A percentile compares a stretch with the other conserved stretches of the same genome.
These are phyloP conservation scores for Pheosia gnoma DNA, from an alignment of 2,888 invertebrate species.

Conservation along the genomic window DNA sequence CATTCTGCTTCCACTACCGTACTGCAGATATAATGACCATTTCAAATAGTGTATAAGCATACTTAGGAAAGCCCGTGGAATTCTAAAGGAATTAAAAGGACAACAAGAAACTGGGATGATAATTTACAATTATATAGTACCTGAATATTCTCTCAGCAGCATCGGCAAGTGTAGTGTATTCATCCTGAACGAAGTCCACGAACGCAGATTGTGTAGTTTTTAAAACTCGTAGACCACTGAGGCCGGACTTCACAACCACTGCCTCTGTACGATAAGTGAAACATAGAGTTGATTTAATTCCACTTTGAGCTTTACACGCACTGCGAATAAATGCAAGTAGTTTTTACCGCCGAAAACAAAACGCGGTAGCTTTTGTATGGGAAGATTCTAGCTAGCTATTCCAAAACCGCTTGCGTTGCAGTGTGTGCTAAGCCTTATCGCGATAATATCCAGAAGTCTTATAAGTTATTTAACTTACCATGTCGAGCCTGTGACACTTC, in stretches of 20 bases:
- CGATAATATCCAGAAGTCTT: background rate
- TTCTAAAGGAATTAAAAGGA: background rate
- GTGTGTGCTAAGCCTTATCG: too few species aligned
- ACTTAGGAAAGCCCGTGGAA: background rate
- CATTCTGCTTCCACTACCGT: conserved; percentile 90
- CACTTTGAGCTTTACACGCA: too few species aligned
- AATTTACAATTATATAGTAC: conserved; percentile 29
- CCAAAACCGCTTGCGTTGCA: too few species aligned
- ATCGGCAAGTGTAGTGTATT: conserved; percentile 90
- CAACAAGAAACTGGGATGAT: too few species aligned
- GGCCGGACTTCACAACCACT: conserved; percentile 86
- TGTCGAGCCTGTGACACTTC: conserved; percentile 87
- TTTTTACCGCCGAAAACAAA: too few species aligned
- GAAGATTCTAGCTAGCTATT: too few species aligned
- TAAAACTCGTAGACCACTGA: conserved; percentile 88
- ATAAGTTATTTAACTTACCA: conserved; percentile 78
- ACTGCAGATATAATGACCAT: conserved; percentile 63
- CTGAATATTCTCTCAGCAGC: conserved; percentile 89
- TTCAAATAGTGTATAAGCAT: background rate
- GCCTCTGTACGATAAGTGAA: conserved; percentile 61
- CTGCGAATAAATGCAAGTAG: too few species aligned
- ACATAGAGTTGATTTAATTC: background rate
- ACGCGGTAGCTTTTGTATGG: too few species aligned
- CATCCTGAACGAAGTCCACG: conserved; percentile 91
- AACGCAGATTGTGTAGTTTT: conserved; percentile 93